phyloP scores from a whole-genome alignment of 2,113 vertebrate species.

The Todiramphus chloris region DNA sequence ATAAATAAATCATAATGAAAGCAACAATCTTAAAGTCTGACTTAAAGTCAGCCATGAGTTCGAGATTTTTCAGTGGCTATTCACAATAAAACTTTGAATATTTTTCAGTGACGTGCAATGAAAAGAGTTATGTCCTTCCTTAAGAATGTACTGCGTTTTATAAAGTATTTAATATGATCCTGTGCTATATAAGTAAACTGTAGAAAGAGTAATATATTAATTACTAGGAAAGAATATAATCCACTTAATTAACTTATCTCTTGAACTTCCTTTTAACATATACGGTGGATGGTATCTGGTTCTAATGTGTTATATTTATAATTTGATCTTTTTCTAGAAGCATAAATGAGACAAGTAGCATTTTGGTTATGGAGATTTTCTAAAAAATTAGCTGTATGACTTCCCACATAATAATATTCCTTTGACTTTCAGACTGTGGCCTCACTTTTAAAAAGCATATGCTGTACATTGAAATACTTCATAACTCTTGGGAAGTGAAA shows the following conservation, averaged over 20 bases:
- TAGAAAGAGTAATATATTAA: background rate
- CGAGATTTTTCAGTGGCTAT: background rate
- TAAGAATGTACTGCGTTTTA: background rate
- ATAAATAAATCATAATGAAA: background rate
- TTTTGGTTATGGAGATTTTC: slow-evolving; percentile 20
- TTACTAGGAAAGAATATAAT: background rate
- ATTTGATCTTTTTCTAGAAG: slow-evolving; percentile 9
- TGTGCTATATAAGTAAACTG: background rate
- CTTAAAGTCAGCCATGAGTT: background rate
- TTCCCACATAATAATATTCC: slow-evolving; percentile 12
- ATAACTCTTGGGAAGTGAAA: slow-evolving; percentile 9
- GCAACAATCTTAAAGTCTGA: background rate
- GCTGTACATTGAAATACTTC: slow-evolving; percentile 9
- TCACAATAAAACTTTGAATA: background rate
- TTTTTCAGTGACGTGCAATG: background rate
- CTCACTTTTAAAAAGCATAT: slow-evolving; percentile 36
- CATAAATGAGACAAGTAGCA: background rate
- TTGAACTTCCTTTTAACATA: background rate
- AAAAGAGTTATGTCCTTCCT: background rate
- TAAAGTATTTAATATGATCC: background rate
- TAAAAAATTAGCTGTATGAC: background rate
- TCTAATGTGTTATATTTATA: slow-evolving; percentile 16
- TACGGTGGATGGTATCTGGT: background rate
- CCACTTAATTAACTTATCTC: background rate
- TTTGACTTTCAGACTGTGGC: slow-evolving; percentile 19